A percentile compares a stretch with the other conserved stretches of the same genome.
These are phyloP conservation scores for Morpho helenor DNA, from an alignment of 2,888 invertebrate species.

Conservation along the genomic window DNA sequence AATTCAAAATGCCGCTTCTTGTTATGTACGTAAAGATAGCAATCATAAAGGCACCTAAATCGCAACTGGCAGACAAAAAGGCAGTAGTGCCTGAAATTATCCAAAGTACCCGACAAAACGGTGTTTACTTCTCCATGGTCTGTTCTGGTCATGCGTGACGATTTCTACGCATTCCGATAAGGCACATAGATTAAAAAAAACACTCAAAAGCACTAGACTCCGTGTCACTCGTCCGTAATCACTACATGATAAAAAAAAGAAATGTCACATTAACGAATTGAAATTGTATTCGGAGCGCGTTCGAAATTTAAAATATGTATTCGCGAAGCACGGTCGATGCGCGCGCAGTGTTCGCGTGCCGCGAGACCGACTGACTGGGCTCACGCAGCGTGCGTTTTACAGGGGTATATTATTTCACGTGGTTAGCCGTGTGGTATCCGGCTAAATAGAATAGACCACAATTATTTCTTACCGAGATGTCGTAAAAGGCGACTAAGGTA, in stretches of 20 bases:
- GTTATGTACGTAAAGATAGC: slow-evolving; percentile 6
- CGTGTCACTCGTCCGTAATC: slow-evolving; percentile 18
- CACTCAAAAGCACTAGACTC: slow-evolving; percentile 20
- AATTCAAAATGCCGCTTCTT: too few relatives aligned
- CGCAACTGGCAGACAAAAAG: slow-evolving; percentile 55
- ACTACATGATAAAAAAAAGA: slow-evolving; percentile 26
- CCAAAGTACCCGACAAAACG: slow-evolving; percentile 41
- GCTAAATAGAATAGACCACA: too few relatives aligned
- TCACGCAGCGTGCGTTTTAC: slow-evolving; percentile 25
- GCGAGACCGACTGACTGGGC: slow-evolving; percentile 32
- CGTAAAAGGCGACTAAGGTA: too few relatives aligned
- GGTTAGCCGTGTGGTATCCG: not conserved
- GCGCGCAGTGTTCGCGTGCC: slow-evolving; percentile 52
- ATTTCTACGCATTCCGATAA: slow-evolving; percentile 50
- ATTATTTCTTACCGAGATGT: too few relatives aligned
- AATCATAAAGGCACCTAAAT: slow-evolving; percentile 45
- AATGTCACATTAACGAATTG: slow-evolving; percentile 23
- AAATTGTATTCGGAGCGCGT: slow-evolving; percentile 21
- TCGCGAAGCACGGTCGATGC: slow-evolving; percentile 34
- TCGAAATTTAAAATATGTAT: slow-evolving; percentile 36
- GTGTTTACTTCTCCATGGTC: slow-evolving; percentile 56
- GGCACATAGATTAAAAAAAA: slow-evolving; percentile 29
- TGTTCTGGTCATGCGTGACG: slow-evolving; percentile 53
- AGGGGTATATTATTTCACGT: slow-evolving; percentile 23
- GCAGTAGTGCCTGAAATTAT: slow-evolving; percentile 61